Conservation (phyloP, 1,140 invertebrate species). For the Anoplophora glabripennis region DNA sequence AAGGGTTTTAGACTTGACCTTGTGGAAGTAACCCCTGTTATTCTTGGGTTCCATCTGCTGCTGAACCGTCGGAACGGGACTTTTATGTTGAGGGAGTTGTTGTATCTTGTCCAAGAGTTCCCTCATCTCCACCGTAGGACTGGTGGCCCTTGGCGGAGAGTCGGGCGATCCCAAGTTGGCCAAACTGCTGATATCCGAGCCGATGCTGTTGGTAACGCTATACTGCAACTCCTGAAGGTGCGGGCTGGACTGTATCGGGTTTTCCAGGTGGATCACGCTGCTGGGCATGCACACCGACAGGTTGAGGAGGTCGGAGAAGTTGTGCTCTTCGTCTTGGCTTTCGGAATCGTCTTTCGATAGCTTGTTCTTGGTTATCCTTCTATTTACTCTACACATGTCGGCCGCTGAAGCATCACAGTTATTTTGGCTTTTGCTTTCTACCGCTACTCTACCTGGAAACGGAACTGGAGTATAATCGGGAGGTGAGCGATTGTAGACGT, state of each 20-base stretch:
- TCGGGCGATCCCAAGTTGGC: constrained; percentile 60
- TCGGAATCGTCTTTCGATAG: constrained; percentile 20
- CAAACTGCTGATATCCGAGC: constrained; percentile 65
- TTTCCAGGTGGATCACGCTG: constrained; percentile 26
- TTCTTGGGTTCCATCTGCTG: constrained; percentile 25
- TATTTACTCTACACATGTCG: constrained; percentile 4
- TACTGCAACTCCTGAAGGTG: constrained; percentile 37
- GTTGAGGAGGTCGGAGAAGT: constrained; percentile 45
- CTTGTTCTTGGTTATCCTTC: constrained; percentile 8
- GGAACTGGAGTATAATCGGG: not conserved
- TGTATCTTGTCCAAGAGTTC: constrained; percentile 68
- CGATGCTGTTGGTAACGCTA: constrained; percentile 55
- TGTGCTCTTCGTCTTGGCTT: constrained; percentile 42
- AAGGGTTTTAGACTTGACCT: constrained; percentile 55
- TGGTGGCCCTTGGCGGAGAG: constrained; percentile 74
- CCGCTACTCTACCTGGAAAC: constrained; percentile 5
- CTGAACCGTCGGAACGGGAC: constrained; percentile 26
- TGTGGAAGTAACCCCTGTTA: constrained; percentile 38
- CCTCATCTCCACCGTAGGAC: constrained; percentile 68
- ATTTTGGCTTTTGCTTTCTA: constrained; percentile 31
- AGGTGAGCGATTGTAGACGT: not conserved
- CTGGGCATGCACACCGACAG: constrained; percentile 42
- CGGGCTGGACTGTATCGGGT: constrained; percentile 13
- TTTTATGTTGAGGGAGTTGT: constrained; percentile 55
- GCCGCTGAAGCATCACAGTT: constrained; percentile 33